Evolutionary conservation across 2,888 invertebrate species (phyloP), one percentile per base, ranked within the genome.

Genomic region (Ormia ochracea): DNA sequence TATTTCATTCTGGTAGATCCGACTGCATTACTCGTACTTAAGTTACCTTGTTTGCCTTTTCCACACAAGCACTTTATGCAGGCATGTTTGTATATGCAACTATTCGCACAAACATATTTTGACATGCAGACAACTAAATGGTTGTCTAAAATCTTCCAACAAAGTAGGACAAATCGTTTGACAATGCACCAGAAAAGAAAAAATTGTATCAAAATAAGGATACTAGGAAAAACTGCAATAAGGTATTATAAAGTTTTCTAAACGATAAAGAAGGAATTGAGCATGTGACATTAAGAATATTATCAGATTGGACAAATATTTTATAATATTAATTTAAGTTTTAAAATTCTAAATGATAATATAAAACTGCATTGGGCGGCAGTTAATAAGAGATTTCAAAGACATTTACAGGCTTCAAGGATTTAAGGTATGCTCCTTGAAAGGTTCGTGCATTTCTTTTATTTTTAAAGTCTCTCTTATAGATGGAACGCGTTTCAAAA

Each of bases 1-100:
- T n/a, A 80, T 80, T 76, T 80, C 76, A 80, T 76, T 76, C 68
- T 45, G 63, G 6, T 63, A 63, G 66, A 80, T 80, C 80, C 80
- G 63, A 69, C 80, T 80, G 80, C 76, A 80, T 65, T 76, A 76
- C n/a, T n/a, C n/a, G n/a, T n/a, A n/a, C 63, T 68, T 76, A 26
- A 76, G 33, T 14, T 72, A 19, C 36, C 17, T 52, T 48, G 28
- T 41, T 54, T 43, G 38, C 28, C 48, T 56, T 66, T n/a, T 41
- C 21, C 38, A 38, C 10, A 36, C 36, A 48, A 7, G 45, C 5
- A 23, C 3, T 12, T 14, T 12, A n/a, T 14, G 23, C 17, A 38
- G 2, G 14, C 23, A 14, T 33, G n/a, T n/a, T n/a, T n/a, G n/a
- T 17, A 10, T n/a, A 26, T n/a, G 4, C 6, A 28, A 3, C 28